Percentiles rank a stretch among this genome's conserved stretches.
Evolutionary conservation across 2,797 vertebrate genomes (phyloP).

Genomic region (Vipera latastei): DNA sequence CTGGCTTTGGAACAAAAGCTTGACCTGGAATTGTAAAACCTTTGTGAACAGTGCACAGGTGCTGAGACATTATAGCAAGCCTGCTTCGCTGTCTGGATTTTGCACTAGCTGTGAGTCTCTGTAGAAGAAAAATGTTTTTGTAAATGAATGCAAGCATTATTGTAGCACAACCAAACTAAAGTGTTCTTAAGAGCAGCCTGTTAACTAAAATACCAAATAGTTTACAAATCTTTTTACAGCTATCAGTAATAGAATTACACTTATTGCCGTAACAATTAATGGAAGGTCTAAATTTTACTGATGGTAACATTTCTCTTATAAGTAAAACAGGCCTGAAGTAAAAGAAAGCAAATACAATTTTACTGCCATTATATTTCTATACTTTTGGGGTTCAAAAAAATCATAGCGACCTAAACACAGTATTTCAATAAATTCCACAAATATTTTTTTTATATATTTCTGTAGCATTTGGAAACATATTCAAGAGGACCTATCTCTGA

Average conservation of each 20-base stretch:
- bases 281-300: neutral
- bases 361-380: neutral
- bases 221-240: neutral
- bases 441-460: neutral
- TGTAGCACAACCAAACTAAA: neutral
- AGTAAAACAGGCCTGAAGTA: neutral
- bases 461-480: neutral
- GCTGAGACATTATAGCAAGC: conserved; percentile 93
- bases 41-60: conserved; percentile 84
- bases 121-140: conserved; percentile 24
- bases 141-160: neutral
- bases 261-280: neutral
- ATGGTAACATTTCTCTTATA: neutral
- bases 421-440: neutral
- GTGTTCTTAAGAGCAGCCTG: neutral
- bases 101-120: conserved; percentile 87
- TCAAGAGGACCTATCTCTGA: neutral
- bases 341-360: neutral
- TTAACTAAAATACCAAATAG: neutral
- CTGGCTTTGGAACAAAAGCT: conserved; percentile 91
- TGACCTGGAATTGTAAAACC: conserved; percentile 87
- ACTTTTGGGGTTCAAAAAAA: neutral
- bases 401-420: neutral
- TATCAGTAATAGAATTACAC: neutral
- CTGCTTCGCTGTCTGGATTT: conserved; percentile 85